phyloP scores from a whole-genome alignment of 2,113 vertebrate species.

The Rattus rattus region DNA sequence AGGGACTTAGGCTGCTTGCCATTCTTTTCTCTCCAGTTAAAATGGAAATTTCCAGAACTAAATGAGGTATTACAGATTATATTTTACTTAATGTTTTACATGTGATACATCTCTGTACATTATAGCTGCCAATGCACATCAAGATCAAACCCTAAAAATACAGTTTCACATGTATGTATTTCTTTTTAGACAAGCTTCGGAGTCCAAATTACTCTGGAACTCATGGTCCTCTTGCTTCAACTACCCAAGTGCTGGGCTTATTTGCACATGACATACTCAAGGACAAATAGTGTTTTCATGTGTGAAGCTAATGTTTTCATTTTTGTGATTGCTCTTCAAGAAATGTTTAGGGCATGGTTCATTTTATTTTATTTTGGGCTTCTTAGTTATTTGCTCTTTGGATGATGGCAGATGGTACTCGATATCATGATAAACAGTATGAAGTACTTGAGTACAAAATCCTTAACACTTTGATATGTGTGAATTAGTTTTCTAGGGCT shows the following conservation, averaged over 20 bases:
- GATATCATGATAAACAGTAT: neutral
- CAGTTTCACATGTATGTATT: neutral
- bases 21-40: neutral
- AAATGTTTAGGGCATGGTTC: neutral
- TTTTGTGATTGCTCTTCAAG: neutral
- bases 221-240: neutral
- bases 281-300: neutral
- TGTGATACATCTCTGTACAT: neutral
- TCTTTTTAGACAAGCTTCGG: neutral
- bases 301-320: neutral
- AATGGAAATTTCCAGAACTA: neutral
- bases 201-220: neutral
- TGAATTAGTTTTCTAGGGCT: neutral
- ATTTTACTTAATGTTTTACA: neutral
- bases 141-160: neutral
- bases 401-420: neutral
- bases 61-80: neutral
- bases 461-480: neutral
- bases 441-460: neutral
- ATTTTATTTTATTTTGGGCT: neutral
- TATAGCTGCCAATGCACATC: neutral
- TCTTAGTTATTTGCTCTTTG: neutral
- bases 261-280: neutral
- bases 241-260: neutral
- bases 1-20: neutral